Evolutionary conservation across 1,140 invertebrate species (phyloP).

Genomic region (Oedothorax gibbosus): DNA sequence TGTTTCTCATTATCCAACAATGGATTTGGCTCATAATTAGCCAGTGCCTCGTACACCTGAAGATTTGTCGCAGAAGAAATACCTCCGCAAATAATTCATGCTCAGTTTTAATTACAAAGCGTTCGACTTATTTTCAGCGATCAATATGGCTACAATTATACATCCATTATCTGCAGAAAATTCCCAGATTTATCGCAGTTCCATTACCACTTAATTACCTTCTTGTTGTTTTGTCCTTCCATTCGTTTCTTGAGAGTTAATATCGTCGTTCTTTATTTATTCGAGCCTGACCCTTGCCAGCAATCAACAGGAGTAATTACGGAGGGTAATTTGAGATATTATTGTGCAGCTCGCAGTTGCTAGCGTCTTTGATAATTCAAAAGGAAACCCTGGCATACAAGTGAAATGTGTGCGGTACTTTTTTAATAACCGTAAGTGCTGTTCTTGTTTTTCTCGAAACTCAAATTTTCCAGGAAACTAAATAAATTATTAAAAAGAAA

Average conservation of each 20-base stretch:
- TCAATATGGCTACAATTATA: constrained; percentile 40
- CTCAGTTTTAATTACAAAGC: constrained; percentile 10
- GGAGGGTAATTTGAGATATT: constrained; percentile 10
- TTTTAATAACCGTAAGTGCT: neutral
- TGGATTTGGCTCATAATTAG: no score
- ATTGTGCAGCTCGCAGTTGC: neutral
- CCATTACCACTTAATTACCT: constrained; percentile 50
- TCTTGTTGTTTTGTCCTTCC: constrained; percentile 34
- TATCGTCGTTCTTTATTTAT: constrained; percentile 35
- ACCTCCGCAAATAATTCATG: constrained; percentile 8
- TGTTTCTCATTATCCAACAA: no score
- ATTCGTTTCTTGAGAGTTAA: constrained; percentile 37
- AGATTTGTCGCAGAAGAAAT: constrained; percentile 6
- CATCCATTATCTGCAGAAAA: constrained; percentile 40
- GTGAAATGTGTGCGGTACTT: no score
- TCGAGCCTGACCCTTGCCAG: constrained; percentile 9
- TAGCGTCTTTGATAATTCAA: constrained; percentile 11
- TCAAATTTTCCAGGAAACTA: no score
- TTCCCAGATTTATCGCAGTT: constrained; percentile 40
- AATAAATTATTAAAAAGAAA: no score
- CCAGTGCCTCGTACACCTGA: neutral
- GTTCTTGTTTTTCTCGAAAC: neutral
- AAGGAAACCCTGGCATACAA: neutral
- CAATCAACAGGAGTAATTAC: constrained; percentile 40
- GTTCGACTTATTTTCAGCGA: constrained; percentile 31